Conservation (phyloP, 2,113 vertebrate genomes). For the Bagarius yarrelli region DNA sequence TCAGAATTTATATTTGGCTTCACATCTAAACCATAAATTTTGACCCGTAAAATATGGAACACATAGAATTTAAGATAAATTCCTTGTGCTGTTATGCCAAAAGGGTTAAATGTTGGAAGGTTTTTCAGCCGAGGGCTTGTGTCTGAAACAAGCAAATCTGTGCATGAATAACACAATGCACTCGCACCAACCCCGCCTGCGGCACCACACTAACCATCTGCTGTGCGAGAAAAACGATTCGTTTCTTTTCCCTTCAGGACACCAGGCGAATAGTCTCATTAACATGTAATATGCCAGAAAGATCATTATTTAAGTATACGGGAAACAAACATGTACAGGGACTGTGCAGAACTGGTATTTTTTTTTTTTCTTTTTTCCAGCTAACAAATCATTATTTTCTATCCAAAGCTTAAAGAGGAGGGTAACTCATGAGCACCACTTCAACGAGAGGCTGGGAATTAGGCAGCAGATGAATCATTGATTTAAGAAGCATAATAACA, state of each 20-base stretch:
- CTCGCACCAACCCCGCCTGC: constrained; percentile 26
- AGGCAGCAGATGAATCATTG: constrained; percentile 24
- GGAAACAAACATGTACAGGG: background rate
- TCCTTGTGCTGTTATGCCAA: background rate
- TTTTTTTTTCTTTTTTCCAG: background rate
- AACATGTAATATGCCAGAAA: constrained; percentile 25
- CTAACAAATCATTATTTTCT: background rate
- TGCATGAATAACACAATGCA: constrained; percentile 30
- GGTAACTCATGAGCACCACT: background rate
- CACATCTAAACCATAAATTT: too few species aligned
- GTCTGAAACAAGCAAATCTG: background rate
- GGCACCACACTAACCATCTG: constrained; percentile 35
- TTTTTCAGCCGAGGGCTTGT: background rate
- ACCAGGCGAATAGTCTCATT: constrained; percentile 20
- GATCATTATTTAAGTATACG: constrained; percentile 1
- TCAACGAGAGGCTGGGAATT: constrained; percentile 3
- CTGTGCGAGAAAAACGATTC: constrained; percentile 32
- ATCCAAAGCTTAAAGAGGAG: background rate
- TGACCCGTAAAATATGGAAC: too few species aligned
- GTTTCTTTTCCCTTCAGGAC: constrained; percentile 29
- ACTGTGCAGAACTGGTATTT: too few species aligned
- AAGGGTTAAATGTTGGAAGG: background rate
- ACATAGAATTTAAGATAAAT: background rate
- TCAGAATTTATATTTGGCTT: too few species aligned
- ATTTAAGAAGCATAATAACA: constrained; percentile 35